phyloP scores from a whole-genome alignment of 2,797 vertebrate genomes.

The Gouania willdenowi region DNA sequence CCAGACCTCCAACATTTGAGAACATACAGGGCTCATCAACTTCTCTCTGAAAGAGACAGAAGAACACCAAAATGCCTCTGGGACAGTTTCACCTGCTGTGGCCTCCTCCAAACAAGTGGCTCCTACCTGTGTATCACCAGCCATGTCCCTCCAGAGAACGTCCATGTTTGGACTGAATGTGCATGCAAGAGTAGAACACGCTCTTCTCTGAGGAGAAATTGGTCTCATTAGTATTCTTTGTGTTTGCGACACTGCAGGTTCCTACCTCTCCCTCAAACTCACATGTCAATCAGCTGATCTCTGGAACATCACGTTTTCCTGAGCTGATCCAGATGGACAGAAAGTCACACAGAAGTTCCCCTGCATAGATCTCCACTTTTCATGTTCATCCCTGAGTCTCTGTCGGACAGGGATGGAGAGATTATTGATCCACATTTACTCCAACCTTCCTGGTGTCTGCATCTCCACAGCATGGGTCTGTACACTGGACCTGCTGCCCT shows the following conservation, averaged over 20 bases:
- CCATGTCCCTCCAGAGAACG: conserved; percentile 35
- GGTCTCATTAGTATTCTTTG: conserved; percentile 30
- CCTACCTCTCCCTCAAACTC: conserved; percentile 64
- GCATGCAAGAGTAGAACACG: conserved; percentile 13
- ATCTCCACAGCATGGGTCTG: no score
- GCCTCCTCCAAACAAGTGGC: conserved; percentile 53
- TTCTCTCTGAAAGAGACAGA: conserved; percentile 44
- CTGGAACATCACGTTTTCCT: conserved; percentile 12
- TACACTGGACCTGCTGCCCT: no score
- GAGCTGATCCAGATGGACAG: no score
- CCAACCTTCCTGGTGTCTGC: no score
- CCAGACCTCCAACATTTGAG: conserved; percentile 19
- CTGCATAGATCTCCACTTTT: no score
- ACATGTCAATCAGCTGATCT: conserved; percentile 2
- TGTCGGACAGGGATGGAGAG: no score
- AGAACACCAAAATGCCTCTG: conserved; percentile 71
- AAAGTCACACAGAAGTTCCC: no score
- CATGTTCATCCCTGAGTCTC: no score
- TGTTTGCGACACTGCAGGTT: conserved; percentile 9
- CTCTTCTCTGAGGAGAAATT: conserved; percentile 9
- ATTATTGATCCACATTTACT: no score
- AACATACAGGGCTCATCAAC: conserved; percentile 57
- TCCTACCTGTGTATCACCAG: conserved; percentile 54
- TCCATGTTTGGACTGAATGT: conserved; percentile 17
- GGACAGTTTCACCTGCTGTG: conserved; percentile 64